Base-by-base conservation (phyloP, 2,113 vertebrate species). In the Nyctibius bracteatus region DNA sequence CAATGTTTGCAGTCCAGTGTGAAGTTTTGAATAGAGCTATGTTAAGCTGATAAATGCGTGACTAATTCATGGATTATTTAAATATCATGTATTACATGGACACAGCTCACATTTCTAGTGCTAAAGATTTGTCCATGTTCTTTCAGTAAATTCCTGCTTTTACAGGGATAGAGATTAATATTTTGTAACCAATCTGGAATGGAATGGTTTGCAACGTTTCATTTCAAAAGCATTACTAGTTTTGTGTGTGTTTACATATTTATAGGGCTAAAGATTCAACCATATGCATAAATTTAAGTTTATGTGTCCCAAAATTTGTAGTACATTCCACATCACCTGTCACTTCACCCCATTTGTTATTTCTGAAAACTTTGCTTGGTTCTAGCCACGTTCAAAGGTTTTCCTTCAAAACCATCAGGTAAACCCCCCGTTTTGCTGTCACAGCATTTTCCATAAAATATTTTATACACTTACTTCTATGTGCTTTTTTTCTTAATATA, bases 31-130 rank as follows among this genome's bases (percentile, higher is more conserved):
- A 73, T 17, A 77, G 49, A 21, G 3, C 23, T 92, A 95, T 1
- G 2, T 63, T 78, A 86, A 86, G 12, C 61, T 94, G 79, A 82
- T 88, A 81, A 88, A 94, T 43, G 95, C 74, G 89, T 95, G 93
- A 97, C 97, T 91, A 97, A 97, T 97, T 85, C 44, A 77, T 1
- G 47, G 88, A 95, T 95, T 96, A 94, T 92, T 96, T 88, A 86
- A 90, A 85, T 86, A 67, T 54, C 94, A 97, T 44, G 82, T 70
- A 71, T 88, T 86, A 81, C 70, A 93, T 0, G 1, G 73, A 68
- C 27, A 65, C 33, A 17, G 46, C 89, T 97, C 88, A 91, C 70
- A 61, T 97, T 96, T 93, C 93, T 72, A 31, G 19, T 15, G 41
- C 20, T 78, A 81, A 87, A 72, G 78, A 72, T 55, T 10, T 72